These are phyloP conservation scores for Osmoderma eremita DNA, from an alignment of 2,888 invertebrate species.

Conservation along the genomic window DNA sequence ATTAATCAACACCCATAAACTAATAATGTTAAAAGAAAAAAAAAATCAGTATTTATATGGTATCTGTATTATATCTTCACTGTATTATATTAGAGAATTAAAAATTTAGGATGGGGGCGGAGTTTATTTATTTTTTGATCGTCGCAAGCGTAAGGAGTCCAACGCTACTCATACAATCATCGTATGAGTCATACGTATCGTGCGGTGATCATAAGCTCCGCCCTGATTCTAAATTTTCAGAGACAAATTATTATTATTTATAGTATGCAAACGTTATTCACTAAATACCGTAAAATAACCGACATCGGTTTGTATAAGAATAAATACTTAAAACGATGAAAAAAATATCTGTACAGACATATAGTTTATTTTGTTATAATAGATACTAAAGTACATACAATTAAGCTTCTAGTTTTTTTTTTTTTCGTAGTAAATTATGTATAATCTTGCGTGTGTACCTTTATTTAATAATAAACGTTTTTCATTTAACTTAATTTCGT, in stretches of 20 bases:
- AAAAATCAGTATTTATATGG: slow-evolving; percentile 7
- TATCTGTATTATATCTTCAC: slow-evolving; percentile 32
- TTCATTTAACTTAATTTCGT: slow-evolving; percentile 44
- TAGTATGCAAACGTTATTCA: background rate
- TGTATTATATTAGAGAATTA: no score
- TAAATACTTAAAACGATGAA: slow-evolving; percentile 19
- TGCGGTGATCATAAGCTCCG: no score
- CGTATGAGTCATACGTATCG: no score
- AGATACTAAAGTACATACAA: background rate
- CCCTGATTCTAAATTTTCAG: no score
- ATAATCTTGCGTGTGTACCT: slow-evolving; percentile 37
- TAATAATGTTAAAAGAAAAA: background rate
- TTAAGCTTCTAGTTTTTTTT: slow-evolving; percentile 23
- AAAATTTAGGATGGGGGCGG: no score
- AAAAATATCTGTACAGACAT: slow-evolving; percentile 32
- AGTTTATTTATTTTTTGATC: no score
- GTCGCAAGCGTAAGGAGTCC: no score
- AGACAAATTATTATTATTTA: no score
- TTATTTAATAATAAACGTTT: slow-evolving; percentile 43
- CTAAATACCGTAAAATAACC: slow-evolving; percentile 4
- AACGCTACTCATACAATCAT: no score
- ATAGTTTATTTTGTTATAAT: slow-evolving; percentile 33
- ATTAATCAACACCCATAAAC: background rate
- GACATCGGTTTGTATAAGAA: slow-evolving; percentile 30
- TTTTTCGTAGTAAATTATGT: slow-evolving; percentile 37